Conservation (phyloP, 1,140 invertebrate species). For the Battus philenor region DNA sequence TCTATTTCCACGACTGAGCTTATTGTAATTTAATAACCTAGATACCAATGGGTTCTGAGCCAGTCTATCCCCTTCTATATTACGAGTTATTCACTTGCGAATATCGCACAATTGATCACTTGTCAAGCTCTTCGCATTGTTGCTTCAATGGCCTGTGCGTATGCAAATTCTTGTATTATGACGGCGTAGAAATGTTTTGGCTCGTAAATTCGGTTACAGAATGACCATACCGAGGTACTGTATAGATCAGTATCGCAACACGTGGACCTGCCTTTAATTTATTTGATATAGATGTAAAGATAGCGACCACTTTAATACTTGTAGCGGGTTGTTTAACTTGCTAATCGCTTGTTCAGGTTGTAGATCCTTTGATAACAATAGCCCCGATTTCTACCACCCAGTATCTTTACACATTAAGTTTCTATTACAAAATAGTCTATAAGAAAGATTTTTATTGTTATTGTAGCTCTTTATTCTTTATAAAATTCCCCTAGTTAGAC, state of each 20-base stretch:
- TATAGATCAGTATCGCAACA: conserved; percentile 48
- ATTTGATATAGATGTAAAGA: conserved; percentile 44
- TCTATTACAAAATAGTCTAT: too few relatives aligned
- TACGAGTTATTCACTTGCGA: conserved; percentile 47
- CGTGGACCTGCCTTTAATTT: conserved; percentile 45
- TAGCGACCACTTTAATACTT: conserved; percentile 39
- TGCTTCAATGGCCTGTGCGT: conserved; percentile 18
- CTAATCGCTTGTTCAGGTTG: conserved; percentile 54
- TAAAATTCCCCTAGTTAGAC: conserved; percentile 13
- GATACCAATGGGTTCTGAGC: conserved; percentile 19
- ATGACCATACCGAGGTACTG: conserved; percentile 18
- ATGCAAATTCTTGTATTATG: conserved; percentile 43
- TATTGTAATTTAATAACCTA: conserved; percentile 69
- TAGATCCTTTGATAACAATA: conserved; percentile 49
- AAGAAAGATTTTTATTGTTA: too few relatives aligned
- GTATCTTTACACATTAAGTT: too few relatives aligned
- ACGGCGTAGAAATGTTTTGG: conserved; percentile 46
- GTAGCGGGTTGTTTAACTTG: conserved; percentile 62
- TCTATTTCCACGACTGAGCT: conserved; percentile 21
- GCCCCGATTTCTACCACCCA: conserved; percentile 21
- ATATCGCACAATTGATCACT: conserved; percentile 64
- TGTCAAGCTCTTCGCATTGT: conserved; percentile 42
- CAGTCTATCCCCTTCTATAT: conserved; percentile 30
- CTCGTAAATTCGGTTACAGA: conserved; percentile 51
- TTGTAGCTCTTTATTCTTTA: too few relatives aligned